Evolutionary conservation across 1,140 invertebrate species (phyloP).

Genomic region (Nylanderia fulva): DNA sequence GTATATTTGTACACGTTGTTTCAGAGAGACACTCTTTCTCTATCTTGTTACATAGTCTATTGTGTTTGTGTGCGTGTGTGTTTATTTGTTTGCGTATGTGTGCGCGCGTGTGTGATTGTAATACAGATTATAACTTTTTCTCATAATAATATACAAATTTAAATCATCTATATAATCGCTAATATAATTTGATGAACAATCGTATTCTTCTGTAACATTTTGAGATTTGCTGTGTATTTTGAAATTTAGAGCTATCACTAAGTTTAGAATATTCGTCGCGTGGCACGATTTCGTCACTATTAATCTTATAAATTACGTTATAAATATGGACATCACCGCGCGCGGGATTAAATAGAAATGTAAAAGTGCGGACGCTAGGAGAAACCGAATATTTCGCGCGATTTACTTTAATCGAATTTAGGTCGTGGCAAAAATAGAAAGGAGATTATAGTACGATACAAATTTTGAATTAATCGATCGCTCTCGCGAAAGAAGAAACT

Average conservation of each 20-base stretch:
- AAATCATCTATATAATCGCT: neutral
- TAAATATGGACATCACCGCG: slow-evolving; percentile 17
- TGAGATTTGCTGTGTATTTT: slow-evolving; percentile 18
- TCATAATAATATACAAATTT: slow-evolving; percentile 13
- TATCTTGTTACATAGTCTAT: neutral
- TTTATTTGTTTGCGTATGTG: too few relatives aligned
- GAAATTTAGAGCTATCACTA: neutral
- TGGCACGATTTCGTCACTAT: slow-evolving; percentile 28
- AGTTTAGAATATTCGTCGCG: slow-evolving; percentile 6
- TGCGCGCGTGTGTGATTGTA: neutral
- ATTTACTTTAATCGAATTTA: slow-evolving; percentile 52
- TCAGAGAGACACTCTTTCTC: neutral
- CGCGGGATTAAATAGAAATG: slow-evolving; percentile 35
- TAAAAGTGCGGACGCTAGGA: slow-evolving; percentile 13
- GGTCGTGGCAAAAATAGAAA: slow-evolving; percentile 64
- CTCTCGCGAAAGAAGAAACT: slow-evolving; percentile 3
- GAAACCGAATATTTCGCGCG: slow-evolving; percentile 35
- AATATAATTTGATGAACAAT: neutral
- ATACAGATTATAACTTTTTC: neutral
- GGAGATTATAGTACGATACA: slow-evolving; percentile 33
- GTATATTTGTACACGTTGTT: neutral
- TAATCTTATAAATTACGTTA: slow-evolving; percentile 54
- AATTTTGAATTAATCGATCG: slow-evolving; percentile 47
- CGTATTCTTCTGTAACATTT: slow-evolving; percentile 17
- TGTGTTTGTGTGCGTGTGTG: neutral